phyloP scores from a whole-genome alignment of 2,888 invertebrate genomes.

The Chloroclysta siterata region DNA sequence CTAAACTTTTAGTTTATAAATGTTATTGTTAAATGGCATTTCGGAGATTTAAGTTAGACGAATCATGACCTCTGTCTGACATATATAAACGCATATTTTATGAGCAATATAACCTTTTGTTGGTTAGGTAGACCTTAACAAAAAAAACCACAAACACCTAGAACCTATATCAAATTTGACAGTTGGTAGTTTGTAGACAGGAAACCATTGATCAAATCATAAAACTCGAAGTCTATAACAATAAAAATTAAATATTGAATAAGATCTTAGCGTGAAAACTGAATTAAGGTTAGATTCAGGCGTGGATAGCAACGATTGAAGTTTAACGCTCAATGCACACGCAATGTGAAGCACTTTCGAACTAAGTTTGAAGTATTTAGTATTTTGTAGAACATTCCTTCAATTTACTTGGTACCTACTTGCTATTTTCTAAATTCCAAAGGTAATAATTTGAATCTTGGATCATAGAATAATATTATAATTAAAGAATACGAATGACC shows the following conservation, averaged over 20 bases:
- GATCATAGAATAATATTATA: too few relatives aligned
- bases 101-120: neutral
- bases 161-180: conserved; percentile 4
- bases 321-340: conserved; percentile 49
- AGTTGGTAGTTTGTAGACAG: neutral
- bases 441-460: too few relatives aligned
- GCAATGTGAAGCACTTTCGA: conserved; percentile 42
- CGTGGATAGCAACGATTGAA: conserved; percentile 51
- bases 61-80: conserved; percentile 1
- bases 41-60: neutral
- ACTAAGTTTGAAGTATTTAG: neutral
- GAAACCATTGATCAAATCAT: conserved; percentile 3
- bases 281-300: conserved; percentile 43
- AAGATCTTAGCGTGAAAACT: conserved; percentile 44
- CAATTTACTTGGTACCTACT: too few relatives aligned
- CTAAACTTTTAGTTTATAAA: too few relatives aligned
- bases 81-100: neutral
- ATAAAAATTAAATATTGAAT: conserved; percentile 20
- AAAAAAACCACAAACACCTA: too few relatives aligned
- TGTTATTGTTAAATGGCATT: neutral
- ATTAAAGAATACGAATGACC: too few relatives aligned
- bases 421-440: too few relatives aligned
- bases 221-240: conserved; percentile 6
- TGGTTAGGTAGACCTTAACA: neutral
- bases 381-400: neutral